Evolutionary conservation across 1,140 invertebrate species (phyloP).

Genomic region (Protaetia brevitarsis): DNA sequence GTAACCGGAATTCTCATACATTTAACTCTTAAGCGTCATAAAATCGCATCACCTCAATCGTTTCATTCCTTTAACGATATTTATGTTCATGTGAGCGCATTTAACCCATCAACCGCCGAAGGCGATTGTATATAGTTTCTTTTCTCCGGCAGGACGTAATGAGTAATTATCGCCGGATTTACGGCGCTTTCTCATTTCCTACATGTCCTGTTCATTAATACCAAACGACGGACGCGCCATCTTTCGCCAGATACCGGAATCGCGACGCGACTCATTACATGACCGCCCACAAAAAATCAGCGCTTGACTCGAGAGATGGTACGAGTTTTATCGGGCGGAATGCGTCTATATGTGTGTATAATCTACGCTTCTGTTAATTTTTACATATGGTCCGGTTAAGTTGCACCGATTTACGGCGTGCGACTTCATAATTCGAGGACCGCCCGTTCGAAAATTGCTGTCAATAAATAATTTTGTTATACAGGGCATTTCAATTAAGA

Average conservation of each 20-base stretch:
- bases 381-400: background rate
- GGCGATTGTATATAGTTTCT: background rate
- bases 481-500: no score
- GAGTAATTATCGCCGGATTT: background rate
- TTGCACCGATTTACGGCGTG: background rate
- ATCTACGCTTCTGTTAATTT: background rate
- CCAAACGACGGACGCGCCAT: background rate
- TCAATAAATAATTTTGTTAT: background rate
- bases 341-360: background rate
- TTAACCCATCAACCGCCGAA: no score
- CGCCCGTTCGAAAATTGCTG: background rate
- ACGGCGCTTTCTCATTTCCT: background rate
- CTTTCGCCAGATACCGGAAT: background rate
- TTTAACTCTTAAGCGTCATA: no score
- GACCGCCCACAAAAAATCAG: constrained; percentile 6
- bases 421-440: background rate
- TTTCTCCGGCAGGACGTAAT: background rate
- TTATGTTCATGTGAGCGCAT: no score
- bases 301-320: background rate
- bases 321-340: no score
- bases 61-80: no score
- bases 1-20: no score
- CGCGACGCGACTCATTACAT: background rate
- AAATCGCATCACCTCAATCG: no score
- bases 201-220: background rate